A percentile compares a stretch with the other conserved stretches of the same genome.
phyloP scores from a whole-genome alignment of 2,797 vertebrate genomes.

The Notolepis coatsorum region DNA sequence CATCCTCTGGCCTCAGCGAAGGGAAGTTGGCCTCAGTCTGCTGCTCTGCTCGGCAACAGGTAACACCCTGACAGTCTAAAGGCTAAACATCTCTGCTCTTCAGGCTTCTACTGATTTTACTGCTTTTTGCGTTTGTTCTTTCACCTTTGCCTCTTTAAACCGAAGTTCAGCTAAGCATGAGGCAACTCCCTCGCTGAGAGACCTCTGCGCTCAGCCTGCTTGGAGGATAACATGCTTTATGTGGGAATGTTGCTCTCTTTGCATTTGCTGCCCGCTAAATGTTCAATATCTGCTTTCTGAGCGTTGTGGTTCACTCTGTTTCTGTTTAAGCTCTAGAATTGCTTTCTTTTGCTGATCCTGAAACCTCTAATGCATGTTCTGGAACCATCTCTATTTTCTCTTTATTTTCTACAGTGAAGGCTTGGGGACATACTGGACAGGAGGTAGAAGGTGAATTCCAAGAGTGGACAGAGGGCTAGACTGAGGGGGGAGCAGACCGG shows the following conservation, averaged over 20 bases:
- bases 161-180: background rate
- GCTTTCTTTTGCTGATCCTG: background rate
- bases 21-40: constrained; percentile 64
- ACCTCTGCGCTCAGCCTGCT: background rate
- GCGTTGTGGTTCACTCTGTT: constrained; percentile 6
- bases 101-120: background rate
- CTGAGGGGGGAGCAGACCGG: background rate
- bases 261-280: too few relatives aligned
- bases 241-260: too few relatives aligned
- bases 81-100: background rate
- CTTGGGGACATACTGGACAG: background rate
- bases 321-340: too few relatives aligned
- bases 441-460: background rate
- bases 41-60: constrained; percentile 59
- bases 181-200: constrained; percentile 8
- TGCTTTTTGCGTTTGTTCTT: background rate
- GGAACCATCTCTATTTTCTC: background rate
- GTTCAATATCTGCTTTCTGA: too few relatives aligned
- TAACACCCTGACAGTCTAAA: constrained; percentile 50
- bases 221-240: too few relatives aligned
- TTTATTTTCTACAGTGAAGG: constrained; percentile 17
- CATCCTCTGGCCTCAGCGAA: constrained; percentile 63
- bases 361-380: constrained; percentile 16
- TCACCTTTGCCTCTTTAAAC: background rate
- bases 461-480: background rate